Evolutionary conservation across 1,140 invertebrate species (phyloP).

Genomic region (Drosophila rufa): DNA sequence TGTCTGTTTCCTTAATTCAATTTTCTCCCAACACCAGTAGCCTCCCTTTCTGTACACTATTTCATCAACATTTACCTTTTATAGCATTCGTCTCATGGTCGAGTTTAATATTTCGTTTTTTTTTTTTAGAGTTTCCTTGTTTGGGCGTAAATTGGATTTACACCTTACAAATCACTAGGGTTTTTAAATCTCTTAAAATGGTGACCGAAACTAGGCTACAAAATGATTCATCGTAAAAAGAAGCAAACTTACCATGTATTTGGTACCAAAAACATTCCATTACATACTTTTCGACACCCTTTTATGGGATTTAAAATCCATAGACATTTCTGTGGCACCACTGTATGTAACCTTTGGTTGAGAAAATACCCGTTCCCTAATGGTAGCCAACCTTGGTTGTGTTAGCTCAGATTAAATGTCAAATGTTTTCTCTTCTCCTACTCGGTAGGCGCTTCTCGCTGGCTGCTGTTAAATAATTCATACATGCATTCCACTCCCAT

Average conservation of each 20-base stretch:
- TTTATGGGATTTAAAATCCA: no score
- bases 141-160: slow-evolving; percentile 5
- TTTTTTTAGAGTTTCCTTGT: not conserved
- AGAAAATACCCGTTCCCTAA: not conserved
- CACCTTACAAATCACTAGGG: not conserved
- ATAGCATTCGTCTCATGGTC: slow-evolving; percentile 3
- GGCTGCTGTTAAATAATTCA: slow-evolving; percentile 19
- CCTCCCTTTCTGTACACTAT: not conserved
- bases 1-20: slow-evolving; percentile 14
- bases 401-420: slow-evolving; percentile 12
- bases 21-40: slow-evolving; percentile 2
- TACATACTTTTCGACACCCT: no score
- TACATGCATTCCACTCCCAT: slow-evolving; percentile 8
- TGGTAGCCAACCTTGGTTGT: not conserved
- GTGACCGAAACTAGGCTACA: no score
- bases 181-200: no score
- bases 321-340: no score
- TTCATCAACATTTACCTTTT: slow-evolving; percentile 4
- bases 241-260: no score
- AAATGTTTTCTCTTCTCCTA: slow-evolving; percentile 13
- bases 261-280: no score
- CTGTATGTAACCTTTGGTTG: not conserved
- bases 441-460: not conserved
- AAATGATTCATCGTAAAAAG: no score
- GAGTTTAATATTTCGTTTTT: slow-evolving; percentile 8